These are phyloP conservation scores for Lutjanus argentimaculatus DNA, from an alignment of 2,797 vertebrate species.

Conservation along the genomic window DNA sequence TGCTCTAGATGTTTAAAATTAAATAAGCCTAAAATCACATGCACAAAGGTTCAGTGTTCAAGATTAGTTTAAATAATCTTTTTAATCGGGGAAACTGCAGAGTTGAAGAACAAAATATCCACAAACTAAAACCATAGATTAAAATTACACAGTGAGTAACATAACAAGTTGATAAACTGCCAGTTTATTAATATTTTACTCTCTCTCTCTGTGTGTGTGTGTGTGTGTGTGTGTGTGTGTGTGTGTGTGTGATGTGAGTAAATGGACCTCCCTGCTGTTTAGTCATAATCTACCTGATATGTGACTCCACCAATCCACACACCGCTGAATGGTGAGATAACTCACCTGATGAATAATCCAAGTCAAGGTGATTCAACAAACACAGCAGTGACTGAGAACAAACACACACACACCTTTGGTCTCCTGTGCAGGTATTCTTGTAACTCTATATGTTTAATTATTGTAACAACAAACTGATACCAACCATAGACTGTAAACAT, in stretches of 20 bases:
- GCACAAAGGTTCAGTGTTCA: not conserved
- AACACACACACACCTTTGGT: conserved; percentile 3
- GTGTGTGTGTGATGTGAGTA: not conserved
- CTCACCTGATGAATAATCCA: conserved; percentile 25
- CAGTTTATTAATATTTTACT: conserved; percentile 9
- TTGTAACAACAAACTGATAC: not conserved
- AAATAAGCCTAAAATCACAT: not conserved
- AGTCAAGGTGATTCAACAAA: not conserved
- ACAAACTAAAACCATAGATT: not conserved
- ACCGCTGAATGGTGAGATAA: conserved; percentile 17
- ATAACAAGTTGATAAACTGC: not conserved
- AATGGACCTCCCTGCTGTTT: conserved; percentile 15
- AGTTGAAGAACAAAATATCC: not conserved
- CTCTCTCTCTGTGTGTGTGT: no score
- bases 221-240: not conserved
- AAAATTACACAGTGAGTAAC: not conserved
- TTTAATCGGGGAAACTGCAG: not conserved
- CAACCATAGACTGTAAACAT: not conserved
- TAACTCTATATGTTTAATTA: not conserved
- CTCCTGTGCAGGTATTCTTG: not conserved
- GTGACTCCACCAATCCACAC: conserved; percentile 30
- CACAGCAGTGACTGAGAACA: no score
- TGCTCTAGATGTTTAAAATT: not conserved
- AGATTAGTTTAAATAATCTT: not conserved
- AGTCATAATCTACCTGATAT: conserved; percentile 20